Conservation (phyloP, 64 coral and sea anemone species). For the Montipora efflorescens region DNA sequence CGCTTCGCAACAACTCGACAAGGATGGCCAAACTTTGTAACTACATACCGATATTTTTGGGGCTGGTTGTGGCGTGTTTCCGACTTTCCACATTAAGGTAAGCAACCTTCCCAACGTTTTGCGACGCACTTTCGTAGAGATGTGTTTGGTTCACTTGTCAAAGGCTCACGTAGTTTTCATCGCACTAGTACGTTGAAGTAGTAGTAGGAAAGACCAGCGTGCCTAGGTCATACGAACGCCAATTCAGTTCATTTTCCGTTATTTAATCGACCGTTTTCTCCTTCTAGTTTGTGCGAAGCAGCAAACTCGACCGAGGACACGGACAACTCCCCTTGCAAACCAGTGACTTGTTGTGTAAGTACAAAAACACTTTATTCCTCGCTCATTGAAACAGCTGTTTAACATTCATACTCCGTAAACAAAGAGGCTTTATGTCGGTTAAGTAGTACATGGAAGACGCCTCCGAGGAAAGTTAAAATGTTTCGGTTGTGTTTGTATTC, state of each 20-base stretch:
- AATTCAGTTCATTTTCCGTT: background rate
- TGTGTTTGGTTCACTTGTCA: background rate
- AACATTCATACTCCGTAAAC: constrained; percentile 58
- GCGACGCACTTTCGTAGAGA: background rate
- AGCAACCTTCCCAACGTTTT: background rate
- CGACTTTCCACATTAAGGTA: constrained; percentile 36
- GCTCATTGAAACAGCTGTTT: constrained; percentile 55
- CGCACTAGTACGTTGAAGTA: background rate
- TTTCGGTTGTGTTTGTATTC: constrained; percentile 1
- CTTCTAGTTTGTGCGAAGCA: constrained; percentile 10
- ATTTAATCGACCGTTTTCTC: background rate
- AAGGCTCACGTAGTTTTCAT: background rate
- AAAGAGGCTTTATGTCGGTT: constrained; percentile 39
- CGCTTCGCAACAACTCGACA: background rate
- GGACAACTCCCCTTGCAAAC: constrained; percentile 22
- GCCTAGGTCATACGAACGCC: background rate
- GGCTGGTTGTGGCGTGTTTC: background rate
- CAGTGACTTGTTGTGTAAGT: constrained; percentile 51
- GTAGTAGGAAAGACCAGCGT: background rate
- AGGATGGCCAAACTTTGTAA: background rate
- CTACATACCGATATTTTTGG: background rate
- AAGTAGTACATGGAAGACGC: constrained; percentile 10
- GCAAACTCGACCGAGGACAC: background rate
- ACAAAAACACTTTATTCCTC: constrained; percentile 36
- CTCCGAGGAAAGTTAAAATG: background rate